Evolutionary conservation across 2,888 invertebrate species (phyloP).

Genomic region (Ashinkailepas kermadecensis): DNA sequence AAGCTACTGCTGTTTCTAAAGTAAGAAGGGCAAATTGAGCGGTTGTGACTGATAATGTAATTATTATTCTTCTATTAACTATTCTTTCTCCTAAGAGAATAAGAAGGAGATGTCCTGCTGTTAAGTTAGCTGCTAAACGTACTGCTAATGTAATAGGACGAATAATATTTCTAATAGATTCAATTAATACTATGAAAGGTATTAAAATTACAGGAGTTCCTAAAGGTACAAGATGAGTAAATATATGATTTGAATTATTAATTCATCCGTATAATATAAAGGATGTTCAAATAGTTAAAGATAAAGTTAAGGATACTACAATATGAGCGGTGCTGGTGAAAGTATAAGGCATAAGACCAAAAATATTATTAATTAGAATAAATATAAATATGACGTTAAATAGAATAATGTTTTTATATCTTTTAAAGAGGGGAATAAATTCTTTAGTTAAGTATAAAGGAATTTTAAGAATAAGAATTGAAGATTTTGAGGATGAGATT

Average conservation of each 20-base stretch:
- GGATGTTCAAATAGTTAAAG: constrained; percentile 56
- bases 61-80: background rate
- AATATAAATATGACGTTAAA: constrained; percentile 53
- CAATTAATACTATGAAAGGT: constrained; percentile 53
- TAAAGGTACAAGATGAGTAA: constrained; percentile 59
- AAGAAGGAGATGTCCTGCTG: background rate
- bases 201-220: constrained; percentile 57
- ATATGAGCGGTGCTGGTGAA: constrained; percentile 61
- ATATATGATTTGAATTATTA: constrained; percentile 56
- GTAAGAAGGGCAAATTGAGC: too few species aligned
- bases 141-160: background rate
- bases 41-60: too few species aligned
- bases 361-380: constrained; percentile 59
- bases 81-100: background rate
- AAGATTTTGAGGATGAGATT: constrained; percentile 46
- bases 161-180: constrained; percentile 4
- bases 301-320: constrained; percentile 51
- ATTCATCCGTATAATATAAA: constrained; percentile 59
- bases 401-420: constrained; percentile 37
- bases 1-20: too few species aligned
- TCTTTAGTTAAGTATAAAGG: background rate
- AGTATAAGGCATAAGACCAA: constrained; percentile 62
- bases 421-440: background rate
- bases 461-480: background rate
- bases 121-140: background rate